phyloP scores from a whole-genome alignment of 2,113 vertebrate species.

The Phalacrocorax aristotelis region DNA sequence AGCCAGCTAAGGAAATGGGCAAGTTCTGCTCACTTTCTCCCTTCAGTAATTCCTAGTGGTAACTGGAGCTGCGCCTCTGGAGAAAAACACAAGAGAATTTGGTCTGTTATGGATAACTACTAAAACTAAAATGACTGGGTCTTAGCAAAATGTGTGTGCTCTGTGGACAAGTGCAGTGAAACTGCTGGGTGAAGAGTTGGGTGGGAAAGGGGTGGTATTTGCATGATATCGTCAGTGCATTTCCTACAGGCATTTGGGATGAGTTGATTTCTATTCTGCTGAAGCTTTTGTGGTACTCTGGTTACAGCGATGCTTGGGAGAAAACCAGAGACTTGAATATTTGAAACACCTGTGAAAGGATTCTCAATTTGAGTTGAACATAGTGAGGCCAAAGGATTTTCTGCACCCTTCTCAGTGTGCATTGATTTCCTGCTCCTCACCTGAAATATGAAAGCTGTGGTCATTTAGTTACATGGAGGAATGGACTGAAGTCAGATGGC shows the following conservation, averaged over 20 bases:
- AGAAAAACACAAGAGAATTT: neutral
- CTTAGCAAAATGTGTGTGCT: neutral
- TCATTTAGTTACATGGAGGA: neutral
- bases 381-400: neutral
- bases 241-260: rapidly evolving
- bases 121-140: neutral
- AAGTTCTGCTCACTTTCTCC: neutral
- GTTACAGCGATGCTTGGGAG: neutral
- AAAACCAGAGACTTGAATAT: neutral
- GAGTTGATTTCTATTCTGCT: neutral
- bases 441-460: neutral
- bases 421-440: neutral
- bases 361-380: neutral
- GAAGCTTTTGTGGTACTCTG: neutral
- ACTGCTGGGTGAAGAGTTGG: neutral
- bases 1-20: neutral
- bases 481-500: neutral
- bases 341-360: neutral
- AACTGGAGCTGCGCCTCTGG: neutral
- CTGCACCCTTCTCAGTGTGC: neutral
- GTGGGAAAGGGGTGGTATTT: neutral
- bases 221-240: rapidly evolving
- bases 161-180: neutral
- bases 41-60: neutral
- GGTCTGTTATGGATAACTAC: neutral